Evolutionary conservation across 2,113 vertebrate species (phyloP), one percentile per base, ranked within the genome.

Genomic region (Amia ocellicauda): DNA sequence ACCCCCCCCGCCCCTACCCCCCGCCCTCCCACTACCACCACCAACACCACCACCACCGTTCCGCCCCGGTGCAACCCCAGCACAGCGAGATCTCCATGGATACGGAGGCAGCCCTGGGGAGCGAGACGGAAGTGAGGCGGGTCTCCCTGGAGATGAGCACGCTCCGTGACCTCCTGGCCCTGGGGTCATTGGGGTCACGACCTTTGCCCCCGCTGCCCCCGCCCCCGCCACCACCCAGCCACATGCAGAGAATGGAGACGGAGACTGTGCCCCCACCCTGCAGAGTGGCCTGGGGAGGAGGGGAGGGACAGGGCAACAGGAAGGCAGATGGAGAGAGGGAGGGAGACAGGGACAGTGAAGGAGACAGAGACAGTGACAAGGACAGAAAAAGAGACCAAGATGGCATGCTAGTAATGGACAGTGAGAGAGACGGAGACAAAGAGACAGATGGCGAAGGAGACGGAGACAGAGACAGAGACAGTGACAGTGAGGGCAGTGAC

Each of bases 81-180:
- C 83, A 76, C 78, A 79, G 41, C 1, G 80, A 79, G 3, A 82
- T 84, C 58, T 91, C 88, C 0, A 76, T 85, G 80, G 89, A 91
- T 26, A 67, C 64, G 5, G 58, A 59, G 75, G 85, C 84, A 0
- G 88, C 86, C 61, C 86, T 80, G 1, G 86, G 87, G 69, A 89
- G 89, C 10, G 87, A 90, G 82, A 85, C 79, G 0, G 87, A 89
- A 0, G 80, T 72, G 5, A 84, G 83, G 0, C 86, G 85, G 54
- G 63, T 88, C 50, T 90, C 87, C 4, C 88, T 78, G 60, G 88
- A 91, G 73, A 89, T 90, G 89, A 91, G 89, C 63, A 89, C 86
- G 2, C 83, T 89, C 60, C 86, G 86, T 43, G 88, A 90, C 72
- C 88, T 90, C 61, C 83, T 83, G 78, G 81, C 82, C 58, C n/a